Evolutionary conservation across 1,140 invertebrate species (phyloP).

Genomic region (Euglossa dilemma): DNA sequence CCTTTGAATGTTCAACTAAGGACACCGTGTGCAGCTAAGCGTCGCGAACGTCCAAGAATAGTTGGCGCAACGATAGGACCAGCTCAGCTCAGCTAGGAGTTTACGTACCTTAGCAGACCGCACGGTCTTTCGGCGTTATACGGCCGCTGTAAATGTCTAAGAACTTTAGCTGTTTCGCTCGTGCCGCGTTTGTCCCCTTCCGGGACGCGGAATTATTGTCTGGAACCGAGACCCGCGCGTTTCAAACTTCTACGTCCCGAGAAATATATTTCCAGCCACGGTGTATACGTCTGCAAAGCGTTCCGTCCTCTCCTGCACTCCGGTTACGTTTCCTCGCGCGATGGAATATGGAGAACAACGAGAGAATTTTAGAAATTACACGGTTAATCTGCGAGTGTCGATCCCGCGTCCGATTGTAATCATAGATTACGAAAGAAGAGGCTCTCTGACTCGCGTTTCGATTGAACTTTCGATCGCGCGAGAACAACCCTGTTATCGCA

Average conservation of each 20-base stretch:
- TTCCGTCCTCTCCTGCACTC: not conserved
- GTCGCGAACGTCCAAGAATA: conserved; percentile 39
- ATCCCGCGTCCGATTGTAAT: not conserved
- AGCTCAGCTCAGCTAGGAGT: conserved; percentile 13
- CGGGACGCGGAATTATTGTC: conserved; percentile 36
- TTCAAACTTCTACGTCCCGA: not conserved
- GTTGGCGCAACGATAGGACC: conserved; percentile 49
- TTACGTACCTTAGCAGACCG: conserved; percentile 34
- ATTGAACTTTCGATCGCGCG: too few species aligned
- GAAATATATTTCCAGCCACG: conserved; percentile 3
- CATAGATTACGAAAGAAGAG: too few species aligned
- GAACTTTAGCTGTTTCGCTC: conserved; percentile 47
- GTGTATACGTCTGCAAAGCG: not conserved
- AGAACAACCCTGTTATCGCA: too few species aligned
- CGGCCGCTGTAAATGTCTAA: conserved; percentile 40
- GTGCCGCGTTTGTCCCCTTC: conserved; percentile 26
- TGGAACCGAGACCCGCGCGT: not conserved
- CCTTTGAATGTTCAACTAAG: conserved; percentile 33
- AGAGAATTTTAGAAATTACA: not conserved
- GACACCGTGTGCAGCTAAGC: conserved; percentile 46
- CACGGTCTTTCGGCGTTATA: conserved; percentile 36
- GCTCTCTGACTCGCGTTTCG: too few species aligned
- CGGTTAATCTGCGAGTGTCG: not conserved
- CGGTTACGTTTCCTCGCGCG: too few species aligned
- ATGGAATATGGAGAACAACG: not conserved